Base-by-base conservation (phyloP, 2,113 vertebrate species). In the Lethenteron reissneri region DNA sequence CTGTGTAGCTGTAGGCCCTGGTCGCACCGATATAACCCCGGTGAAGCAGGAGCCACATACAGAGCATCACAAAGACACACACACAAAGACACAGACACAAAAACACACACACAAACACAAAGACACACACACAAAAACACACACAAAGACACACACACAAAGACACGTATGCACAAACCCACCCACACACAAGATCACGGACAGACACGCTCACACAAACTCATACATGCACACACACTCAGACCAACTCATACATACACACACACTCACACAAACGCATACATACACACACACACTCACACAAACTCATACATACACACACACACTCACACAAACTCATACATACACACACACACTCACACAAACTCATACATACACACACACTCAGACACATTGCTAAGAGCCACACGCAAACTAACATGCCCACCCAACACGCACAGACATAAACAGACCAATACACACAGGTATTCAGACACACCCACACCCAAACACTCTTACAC, bases 371-470 rank as follows among this genome's bases (percentile, higher is more conserved):
- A 64, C 60, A 64, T 17, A 64, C 60, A 64, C 60, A 64, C 60
- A 64, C 60, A 64, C 60, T 3, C 60, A 64, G 14, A 64, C 4
- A 64, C 60, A 64, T 15, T 14, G 17, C 17, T 64, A 4, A 68
- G 64, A 68, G 64, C 9, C 25, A 25, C 25, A 68, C 64, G 10
- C 64, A 11, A 25, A 68, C n/a, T 17, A 14, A 64, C 60, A 64
- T 19, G 25, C 11, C n/a, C n/a, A 68, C n/a, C 14, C 60, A 64
- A 64, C 60, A 64, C 60, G 17, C 7, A 64, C 60, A 64, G n/a
- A 68, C 11, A 68, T 11, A 68, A 10, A 68, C 64, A 68, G n/a
- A 68, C 64, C n/a, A 64, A 64, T 64, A 64, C 14, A 64, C 60
- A 64, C 17, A 64, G 14, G 60, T 64, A 19, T 11, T 17, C 64